A percentile compares a stretch with the other conserved stretches of the same genome.
Conservation (phyloP, 2,888 invertebrate species). For the Subacronicta megacephala region DNA sequence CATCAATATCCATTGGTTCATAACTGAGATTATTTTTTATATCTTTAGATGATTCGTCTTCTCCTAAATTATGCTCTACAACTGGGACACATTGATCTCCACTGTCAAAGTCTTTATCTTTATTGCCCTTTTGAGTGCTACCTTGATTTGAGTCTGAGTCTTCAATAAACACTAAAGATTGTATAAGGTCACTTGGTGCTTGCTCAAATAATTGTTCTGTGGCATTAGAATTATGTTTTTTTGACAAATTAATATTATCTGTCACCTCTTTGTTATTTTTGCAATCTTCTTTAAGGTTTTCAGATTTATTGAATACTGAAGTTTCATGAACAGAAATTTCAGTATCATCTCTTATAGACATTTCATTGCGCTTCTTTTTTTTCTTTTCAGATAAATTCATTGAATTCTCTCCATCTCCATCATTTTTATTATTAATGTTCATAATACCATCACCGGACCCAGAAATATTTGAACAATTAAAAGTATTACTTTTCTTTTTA, state of each 20-base stretch:
- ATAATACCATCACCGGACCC: slow-evolving; percentile 47
- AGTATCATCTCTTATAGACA: slow-evolving; percentile 15
- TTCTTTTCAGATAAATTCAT: slow-evolving; percentile 40
- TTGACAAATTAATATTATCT: slow-evolving; percentile 14
- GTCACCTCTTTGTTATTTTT: slow-evolving; percentile 14
- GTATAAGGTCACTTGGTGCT: slow-evolving; percentile 60
- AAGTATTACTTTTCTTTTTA: slow-evolving; percentile 42
- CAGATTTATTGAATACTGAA: slow-evolving; percentile 16
- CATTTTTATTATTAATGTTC: slow-evolving; percentile 23
- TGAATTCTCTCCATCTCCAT: slow-evolving; percentile 13
- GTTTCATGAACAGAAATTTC: slow-evolving; percentile 20
- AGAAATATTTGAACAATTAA: slow-evolving; percentile 33
- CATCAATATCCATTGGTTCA: slow-evolving; percentile 87
- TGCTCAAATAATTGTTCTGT: slow-evolving; percentile 66
- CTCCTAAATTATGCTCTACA: slow-evolving; percentile 59
- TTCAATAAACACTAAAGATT: slow-evolving; percentile 72
- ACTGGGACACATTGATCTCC: slow-evolving; percentile 83
- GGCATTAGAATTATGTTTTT: slow-evolving; percentile 33
- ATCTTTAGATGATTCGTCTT: slow-evolving; percentile 34
- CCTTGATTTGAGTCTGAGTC: slow-evolving; percentile 75
- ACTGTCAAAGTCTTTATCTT: slow-evolving; percentile 54
- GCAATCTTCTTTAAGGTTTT: not conserved
- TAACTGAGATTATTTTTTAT: slow-evolving; percentile 63
- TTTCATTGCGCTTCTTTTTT: slow-evolving; percentile 39
- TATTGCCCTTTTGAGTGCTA: slow-evolving; percentile 50